Evolutionary conservation across 2,888 invertebrate genomes (phyloP), one percentile per base, ranked within the genome.

Genomic region (Acleris literana): DNA sequence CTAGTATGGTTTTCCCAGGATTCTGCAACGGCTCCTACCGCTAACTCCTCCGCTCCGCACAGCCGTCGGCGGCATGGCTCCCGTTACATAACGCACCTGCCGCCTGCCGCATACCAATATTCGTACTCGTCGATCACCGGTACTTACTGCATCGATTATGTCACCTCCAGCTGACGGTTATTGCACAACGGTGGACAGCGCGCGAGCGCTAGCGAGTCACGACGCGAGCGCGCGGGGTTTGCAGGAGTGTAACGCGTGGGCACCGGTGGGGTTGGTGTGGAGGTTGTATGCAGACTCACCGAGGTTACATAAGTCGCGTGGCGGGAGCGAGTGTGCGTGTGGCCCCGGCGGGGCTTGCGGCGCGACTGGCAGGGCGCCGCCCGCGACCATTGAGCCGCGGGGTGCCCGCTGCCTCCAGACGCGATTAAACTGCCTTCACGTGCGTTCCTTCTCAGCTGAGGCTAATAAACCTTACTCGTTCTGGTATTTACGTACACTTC

Each of bases 61-160:
- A 17, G 61, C 33, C 69, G 69, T 57, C 56, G 46, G 52, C 62
- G 60, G 46, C 65, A 53, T 43, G 66, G 56, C 53, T 84, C 85
- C 88, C 87, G 88, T 90, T 90, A 90, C 80, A 85, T 89, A 90
- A 90, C 87, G 75, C 84, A 86, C 85, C 84, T 87, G 86, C 79
- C 78, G 77, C 84, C 84, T 87, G 86, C 79, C 78, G 77, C 84
- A 86, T 83, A 76, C 78, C 76, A 78, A 78, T 80, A 76, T 72
- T 76, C 69, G 67, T 82, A 83, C 84, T 84, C 81, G 81, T 80
- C 82, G 76, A 77, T 79, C 84, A 87, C 86, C 85, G 86, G 86
- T 88, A 88, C 86, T 89, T 88, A 88, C 90, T 90, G 90, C 88
- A 87, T 90, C 83, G 88, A 89, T 89, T 90, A 88, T 90, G 85